Base-by-base conservation (phyloP, 37 sponge, comb jelly and placozoan genomes). In the Aphrocallistes beatrix region DNA sequence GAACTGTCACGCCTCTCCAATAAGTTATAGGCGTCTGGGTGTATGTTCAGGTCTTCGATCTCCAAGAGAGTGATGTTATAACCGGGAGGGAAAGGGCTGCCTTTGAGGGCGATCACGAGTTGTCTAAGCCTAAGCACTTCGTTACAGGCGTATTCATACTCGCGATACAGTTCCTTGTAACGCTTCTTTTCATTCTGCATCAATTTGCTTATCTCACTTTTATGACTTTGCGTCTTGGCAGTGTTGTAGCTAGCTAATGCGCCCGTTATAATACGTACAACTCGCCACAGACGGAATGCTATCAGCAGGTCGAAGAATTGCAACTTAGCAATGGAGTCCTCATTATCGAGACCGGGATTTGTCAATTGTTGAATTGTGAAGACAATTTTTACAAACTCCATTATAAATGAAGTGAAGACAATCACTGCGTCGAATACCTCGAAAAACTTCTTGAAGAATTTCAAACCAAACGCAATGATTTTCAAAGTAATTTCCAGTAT, bases 231-330 rank as follows among this genome's bases (percentile, higher is more conserved):
- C n/a, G 75, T 60, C n/a, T 60, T 60, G 17, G 75, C 75, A 6
- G 75, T 60, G 21, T 60, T 60, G n/a, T 60, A 60, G 75, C 75
- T 60, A 32, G 75, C 75, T 60, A 60, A 60, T 60, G 75, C 75
- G 25, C 75, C 75, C 8, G 75, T 60, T 3, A 60, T 60, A 25
- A 60, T 60, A 60, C 75, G 75, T 60, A 60, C 75, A 60, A 60
- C 75, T 32, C 75, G 75, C 75, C 75, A 60, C 3, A 60, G 21
- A 60, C 75, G 75, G 34, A 60, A 60, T 60, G 75, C 75, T 32
- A 60, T 60, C 3, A 60, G 34, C 3, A 60, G 34, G n/a, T 60
- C 75, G 34, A 60, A 60, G 21, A 60, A 60, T 28, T 60, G 75
- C n/a, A 60, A 28, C n/a, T 60, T 60, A 25, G 10, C 75, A 32